Evolutionary conservation across 2,797 vertebrate species (phyloP).

Genomic region (Manis javanica): DNA sequence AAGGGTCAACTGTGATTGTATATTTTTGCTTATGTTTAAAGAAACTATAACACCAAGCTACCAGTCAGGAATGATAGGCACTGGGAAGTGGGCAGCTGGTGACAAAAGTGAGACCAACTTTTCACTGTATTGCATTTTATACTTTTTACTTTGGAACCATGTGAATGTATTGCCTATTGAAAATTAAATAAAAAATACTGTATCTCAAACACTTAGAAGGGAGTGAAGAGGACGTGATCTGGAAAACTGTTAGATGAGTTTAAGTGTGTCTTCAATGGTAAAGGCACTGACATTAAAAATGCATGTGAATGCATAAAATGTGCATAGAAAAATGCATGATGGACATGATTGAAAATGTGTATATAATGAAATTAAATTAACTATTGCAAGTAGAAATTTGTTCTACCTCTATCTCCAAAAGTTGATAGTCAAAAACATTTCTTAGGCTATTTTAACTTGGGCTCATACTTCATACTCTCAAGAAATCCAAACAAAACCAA

Average conservation of each 20-base stretch:
- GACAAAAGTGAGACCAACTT: neutral
- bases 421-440: constrained; percentile 29
- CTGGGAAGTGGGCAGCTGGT: neutral
- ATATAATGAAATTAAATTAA: neutral
- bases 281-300: neutral
- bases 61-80: neutral
- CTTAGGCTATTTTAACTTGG: neutral
- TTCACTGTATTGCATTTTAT: neutral
- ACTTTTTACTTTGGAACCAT: neutral
- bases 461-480: constrained; percentile 10
- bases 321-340: neutral
- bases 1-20: neutral
- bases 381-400: neutral
- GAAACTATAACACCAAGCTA: neutral
- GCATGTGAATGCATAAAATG: neutral
- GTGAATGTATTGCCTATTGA: neutral
- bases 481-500: constrained; percentile 51
- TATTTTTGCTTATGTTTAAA: neutral
- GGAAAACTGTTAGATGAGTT: neutral
- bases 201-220: neutral
- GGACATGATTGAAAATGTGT: neutral
- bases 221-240: neutral
- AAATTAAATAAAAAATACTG: neutral
- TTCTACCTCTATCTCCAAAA: neutral
- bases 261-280: neutral